phyloP scores from a whole-genome alignment of 2,113 vertebrate species.

The Neogobius melanostomus region DNA sequence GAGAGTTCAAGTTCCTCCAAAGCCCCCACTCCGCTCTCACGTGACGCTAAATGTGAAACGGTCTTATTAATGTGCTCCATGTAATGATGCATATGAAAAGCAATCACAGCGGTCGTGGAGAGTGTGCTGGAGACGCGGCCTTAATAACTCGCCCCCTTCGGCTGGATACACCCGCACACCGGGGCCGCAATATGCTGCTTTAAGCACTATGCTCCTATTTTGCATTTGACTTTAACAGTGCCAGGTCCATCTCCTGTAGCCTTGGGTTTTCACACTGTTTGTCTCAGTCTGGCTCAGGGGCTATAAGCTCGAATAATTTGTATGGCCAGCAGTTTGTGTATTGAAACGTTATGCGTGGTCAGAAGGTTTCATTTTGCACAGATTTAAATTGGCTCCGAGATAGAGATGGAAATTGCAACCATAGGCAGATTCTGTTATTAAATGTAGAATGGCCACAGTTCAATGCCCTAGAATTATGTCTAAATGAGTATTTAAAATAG shows the following conservation, averaged over 20 bases:
- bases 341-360: conserved; percentile 6
- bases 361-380: not conserved
- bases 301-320: not conserved
- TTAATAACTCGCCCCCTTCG: conserved; percentile 57
- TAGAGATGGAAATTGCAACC: not conserved
- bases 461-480: not conserved
- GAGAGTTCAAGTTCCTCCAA: conserved; percentile 1
- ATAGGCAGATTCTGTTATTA: not conserved
- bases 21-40: conserved; percentile 1
- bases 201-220: conserved; percentile 18
- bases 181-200: conserved; percentile 39
- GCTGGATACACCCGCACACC: conserved; percentile 1
- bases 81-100: conserved; percentile 72
- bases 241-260: not conserved
- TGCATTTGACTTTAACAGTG: conserved; percentile 13
- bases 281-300: not conserved
- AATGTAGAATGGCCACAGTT: not conserved
- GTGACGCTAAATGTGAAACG: conserved; percentile 44
- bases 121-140: conserved; percentile 48
- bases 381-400: not conserved
- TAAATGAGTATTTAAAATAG: not conserved
- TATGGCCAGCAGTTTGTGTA: not conserved
- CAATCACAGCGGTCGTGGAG: conserved; percentile 59
- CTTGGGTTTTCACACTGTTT: not conserved
- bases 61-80: conserved; percentile 59